These are phyloP conservation scores for Steinernema khuongi DNA, from an alignment of 1,140 invertebrate species.

Conservation along the genomic window DNA sequence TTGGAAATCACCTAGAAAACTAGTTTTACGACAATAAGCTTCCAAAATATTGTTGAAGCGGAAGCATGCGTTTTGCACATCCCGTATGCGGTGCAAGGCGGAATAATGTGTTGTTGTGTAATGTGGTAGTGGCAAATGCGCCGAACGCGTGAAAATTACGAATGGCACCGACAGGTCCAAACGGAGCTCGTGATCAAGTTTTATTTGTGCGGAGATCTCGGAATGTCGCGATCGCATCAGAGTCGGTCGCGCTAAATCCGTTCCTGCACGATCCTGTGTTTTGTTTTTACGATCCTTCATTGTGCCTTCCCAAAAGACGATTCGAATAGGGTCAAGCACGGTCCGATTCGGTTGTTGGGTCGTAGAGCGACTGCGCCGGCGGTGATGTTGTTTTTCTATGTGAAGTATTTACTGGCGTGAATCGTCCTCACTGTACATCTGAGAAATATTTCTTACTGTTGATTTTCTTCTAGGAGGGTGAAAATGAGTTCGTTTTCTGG, in stretches of 20 bases:
- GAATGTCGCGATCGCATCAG: too few relatives aligned
- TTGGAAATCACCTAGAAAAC: too few relatives aligned
- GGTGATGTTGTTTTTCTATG: neutral
- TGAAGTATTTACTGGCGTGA: neutral
- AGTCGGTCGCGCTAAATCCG: neutral
- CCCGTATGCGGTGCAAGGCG: too few relatives aligned
- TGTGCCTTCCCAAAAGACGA: neutral
- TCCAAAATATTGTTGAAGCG: too few relatives aligned
- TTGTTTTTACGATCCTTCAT: neutral
- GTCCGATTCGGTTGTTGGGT: neutral
- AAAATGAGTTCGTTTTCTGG: neutral
- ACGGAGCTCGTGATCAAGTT: too few relatives aligned
- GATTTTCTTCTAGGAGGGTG: neutral
- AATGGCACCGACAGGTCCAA: too few relatives aligned
- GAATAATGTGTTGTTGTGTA: too few relatives aligned
- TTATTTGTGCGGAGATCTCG: too few relatives aligned
- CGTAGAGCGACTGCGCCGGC: neutral
- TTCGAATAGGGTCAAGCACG: slow-evolving; percentile 1
- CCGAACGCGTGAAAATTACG: too few relatives aligned
- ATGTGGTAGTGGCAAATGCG: too few relatives aligned
- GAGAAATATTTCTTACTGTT: neutral
- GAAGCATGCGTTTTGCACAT: too few relatives aligned
- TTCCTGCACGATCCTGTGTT: neutral
- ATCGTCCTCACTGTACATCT: neutral
- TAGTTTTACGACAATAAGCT: too few relatives aligned